These are phyloP conservation scores for Sebastes iracundus DNA, from an alignment of 2,797 vertebrate species.

Conservation along the genomic window DNA sequence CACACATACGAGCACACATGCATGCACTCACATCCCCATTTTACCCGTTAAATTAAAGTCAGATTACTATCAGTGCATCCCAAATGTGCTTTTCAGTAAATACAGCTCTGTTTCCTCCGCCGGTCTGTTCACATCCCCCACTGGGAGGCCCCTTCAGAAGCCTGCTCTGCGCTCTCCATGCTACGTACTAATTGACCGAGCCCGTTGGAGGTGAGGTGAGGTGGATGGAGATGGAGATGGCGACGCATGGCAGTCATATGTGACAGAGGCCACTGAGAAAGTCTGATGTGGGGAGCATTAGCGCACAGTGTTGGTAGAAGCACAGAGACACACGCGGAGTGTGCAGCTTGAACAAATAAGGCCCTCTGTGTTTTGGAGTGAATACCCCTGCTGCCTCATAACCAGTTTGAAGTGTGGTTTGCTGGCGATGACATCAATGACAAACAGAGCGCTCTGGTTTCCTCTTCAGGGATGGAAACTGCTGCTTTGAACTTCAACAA, in stretches of 20 bases:
- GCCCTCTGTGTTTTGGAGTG: conserved; percentile 65
- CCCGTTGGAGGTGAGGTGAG: conserved; percentile 55
- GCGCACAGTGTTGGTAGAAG: conserved; percentile 27
- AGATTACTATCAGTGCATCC: conserved; percentile 72
- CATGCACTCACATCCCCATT: conserved; percentile 56
- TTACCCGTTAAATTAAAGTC: conserved; percentile 78
- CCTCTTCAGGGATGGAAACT: conserved; percentile 62
- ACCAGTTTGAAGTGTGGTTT: conserved; percentile 72
- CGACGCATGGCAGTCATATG: conserved; percentile 76
- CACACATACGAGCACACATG: conserved; percentile 48
- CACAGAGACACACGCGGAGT: conserved; percentile 49
- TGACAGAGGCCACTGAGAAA: conserved; percentile 46
- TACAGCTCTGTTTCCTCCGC: conserved; percentile 58
- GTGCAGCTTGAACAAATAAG: conserved; percentile 74
- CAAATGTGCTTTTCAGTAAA: conserved; percentile 68
- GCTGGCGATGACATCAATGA: conserved; percentile 74
- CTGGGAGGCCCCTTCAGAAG: conserved; percentile 65
- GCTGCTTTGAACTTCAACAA: conserved; percentile 70
- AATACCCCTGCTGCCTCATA: conserved; percentile 61
- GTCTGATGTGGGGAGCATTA: conserved; percentile 76
- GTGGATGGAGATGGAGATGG: conserved; percentile 56
- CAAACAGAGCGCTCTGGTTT: conserved; percentile 71
- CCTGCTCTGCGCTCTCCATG: conserved; percentile 51
- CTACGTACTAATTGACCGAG: conserved; percentile 67
- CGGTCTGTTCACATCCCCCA: conserved; percentile 55